phyloP scores from a whole-genome alignment of 1,140 invertebrate genomes.

The Neodiprion fabricii region DNA sequence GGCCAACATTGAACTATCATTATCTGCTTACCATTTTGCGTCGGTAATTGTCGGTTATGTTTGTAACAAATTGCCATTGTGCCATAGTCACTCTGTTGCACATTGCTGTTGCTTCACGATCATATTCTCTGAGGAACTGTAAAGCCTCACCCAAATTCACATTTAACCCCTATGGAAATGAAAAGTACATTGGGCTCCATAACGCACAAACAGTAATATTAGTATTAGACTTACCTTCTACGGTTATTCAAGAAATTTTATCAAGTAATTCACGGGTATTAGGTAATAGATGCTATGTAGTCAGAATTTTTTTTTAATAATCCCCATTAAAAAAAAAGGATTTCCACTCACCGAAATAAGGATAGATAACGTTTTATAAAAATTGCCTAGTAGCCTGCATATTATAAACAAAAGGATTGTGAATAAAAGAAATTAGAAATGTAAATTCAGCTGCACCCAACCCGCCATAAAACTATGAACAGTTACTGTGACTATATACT shows the following conservation, averaged over 20 bases:
- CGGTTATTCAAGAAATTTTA: too few species aligned
- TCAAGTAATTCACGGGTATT: too few species aligned
- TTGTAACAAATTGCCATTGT: conserved; percentile 81
- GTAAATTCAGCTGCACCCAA: conserved; percentile 25
- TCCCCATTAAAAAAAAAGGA: conserved; percentile 2
- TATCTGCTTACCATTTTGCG: conserved; percentile 67
- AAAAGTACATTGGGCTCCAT: neutral
- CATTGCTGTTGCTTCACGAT: conserved; percentile 73
- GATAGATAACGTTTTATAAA: neutral
- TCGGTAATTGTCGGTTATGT: conserved; percentile 76
- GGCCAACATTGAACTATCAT: conserved; percentile 5
- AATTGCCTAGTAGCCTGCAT: conserved; percentile 20
- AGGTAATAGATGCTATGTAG: too few species aligned
- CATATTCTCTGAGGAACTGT: conserved; percentile 76
- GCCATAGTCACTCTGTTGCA: conserved; percentile 74
- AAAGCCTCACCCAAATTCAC: conserved; percentile 72
- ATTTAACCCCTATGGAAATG: conserved; percentile 68
- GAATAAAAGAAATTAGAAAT: conserved; percentile 29
- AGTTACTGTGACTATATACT: conserved; percentile 3
- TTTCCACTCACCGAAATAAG: neutral
- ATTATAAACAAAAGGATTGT: neutral
- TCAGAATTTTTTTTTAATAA: neutral
- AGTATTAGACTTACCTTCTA: too few species aligned
- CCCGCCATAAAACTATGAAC: conserved; percentile 31
- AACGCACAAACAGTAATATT: too few species aligned